These are phyloP conservation scores for Drosophila melanosoma DNA, from an alignment of 2,888 invertebrate genomes.

Conservation along the genomic window DNA sequence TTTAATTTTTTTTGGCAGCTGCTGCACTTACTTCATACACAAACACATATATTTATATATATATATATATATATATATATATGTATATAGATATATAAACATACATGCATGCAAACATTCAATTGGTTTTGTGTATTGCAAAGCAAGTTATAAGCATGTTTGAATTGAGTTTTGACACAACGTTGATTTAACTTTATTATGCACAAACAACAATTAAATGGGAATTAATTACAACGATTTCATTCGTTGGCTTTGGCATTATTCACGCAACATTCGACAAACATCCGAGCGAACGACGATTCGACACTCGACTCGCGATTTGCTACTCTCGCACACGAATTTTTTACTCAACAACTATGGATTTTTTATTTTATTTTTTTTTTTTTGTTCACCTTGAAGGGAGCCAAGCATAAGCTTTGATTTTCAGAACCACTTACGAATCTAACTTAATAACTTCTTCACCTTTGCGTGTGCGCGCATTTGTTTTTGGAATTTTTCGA, in stretches of 20 bases:
- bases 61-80: constrained; percentile 12
- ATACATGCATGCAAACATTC: constrained; percentile 19
- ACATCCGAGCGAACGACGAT: constrained; percentile 47
- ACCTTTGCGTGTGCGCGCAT: constrained; percentile 58
- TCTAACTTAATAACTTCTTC: constrained; percentile 49
- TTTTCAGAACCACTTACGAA: constrained; percentile 63
- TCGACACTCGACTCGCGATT: constrained; percentile 34
- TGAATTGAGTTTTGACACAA: constrained; percentile 19
- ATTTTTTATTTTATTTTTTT: constrained; percentile 31
- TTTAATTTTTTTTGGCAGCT: constrained; percentile 60
- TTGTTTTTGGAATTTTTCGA: constrained; percentile 73
- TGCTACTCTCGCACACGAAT: constrained; percentile 47
- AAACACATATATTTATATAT: constrained; percentile 26
- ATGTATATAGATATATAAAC: constrained; percentile 4
- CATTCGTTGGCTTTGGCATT: constrained; percentile 68
- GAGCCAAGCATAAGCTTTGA: constrained; percentile 26
- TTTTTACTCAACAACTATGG: constrained; percentile 47
- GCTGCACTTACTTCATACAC: constrained; percentile 59
- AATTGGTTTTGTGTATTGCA: constrained; percentile 16
- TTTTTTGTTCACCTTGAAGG: constrained; percentile 37
- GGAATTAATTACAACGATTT: constrained; percentile 75
- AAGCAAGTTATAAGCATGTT: constrained; percentile 18
- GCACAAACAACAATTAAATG: constrained; percentile 71
- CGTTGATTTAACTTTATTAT: constrained; percentile 54
- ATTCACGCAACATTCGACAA: constrained; percentile 73